Percentiles rank a stretch among this genome's conserved stretches.
Evolutionary conservation across 2,113 vertebrate genomes (phyloP).

Genomic region (Arothron firmamentum): DNA sequence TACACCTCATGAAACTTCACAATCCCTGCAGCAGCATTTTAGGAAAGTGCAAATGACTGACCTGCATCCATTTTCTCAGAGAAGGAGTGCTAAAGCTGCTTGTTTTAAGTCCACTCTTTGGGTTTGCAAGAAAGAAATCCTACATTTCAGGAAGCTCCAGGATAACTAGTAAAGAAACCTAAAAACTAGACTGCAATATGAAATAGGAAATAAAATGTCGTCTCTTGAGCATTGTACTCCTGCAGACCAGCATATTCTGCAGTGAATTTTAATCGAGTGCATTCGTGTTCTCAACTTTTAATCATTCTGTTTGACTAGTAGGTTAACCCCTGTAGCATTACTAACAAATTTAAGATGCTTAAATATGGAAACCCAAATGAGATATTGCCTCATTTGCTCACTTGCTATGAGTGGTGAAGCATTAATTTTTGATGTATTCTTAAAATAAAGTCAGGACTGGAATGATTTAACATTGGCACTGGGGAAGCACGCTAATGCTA

Average conservation of each 20-base stretch:
- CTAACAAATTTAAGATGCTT: background rate
- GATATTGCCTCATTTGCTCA: background rate
- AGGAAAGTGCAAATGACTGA: background rate
- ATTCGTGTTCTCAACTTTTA: background rate
- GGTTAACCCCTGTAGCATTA: background rate
- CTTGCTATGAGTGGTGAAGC: background rate
- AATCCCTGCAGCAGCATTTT: conserved; percentile 75
- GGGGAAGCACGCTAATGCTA: background rate
- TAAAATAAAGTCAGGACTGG: background rate
- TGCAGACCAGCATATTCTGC: background rate
- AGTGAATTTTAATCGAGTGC: background rate
- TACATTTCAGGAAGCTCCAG: no score
- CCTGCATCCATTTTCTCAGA: no score
- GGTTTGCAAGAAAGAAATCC: no score
- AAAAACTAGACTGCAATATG: background rate
- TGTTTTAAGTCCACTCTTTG: no score
- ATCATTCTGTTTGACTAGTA: background rate
- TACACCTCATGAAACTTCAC: conserved; percentile 91
- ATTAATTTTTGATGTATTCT: background rate
- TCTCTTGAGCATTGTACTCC: background rate
- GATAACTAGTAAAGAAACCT: no score
- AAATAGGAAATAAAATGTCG: background rate
- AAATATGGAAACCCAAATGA: background rate
- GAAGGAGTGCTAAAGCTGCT: no score
- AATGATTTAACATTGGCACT: background rate